Evolutionary conservation across 2,888 invertebrate genomes (phyloP).

Genomic region (Dorcus parallelipipedus): DNA sequence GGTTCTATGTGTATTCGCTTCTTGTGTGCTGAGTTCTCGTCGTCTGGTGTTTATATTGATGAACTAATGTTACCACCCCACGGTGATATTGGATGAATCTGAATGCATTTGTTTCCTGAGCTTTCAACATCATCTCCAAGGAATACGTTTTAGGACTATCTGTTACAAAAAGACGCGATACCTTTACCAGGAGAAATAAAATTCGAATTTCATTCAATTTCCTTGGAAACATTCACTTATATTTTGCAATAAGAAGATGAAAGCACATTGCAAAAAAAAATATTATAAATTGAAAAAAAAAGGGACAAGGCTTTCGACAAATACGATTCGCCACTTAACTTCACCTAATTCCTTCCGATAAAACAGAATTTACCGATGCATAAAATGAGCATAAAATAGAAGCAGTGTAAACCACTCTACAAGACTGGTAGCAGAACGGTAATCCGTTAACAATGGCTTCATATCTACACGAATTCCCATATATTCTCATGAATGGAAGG

Average conservation of each 20-base stretch:
- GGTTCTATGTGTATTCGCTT: constrained; percentile 32
- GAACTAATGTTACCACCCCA: constrained; percentile 26
- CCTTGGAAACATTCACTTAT: no score
- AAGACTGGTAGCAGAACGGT: constrained; percentile 47
- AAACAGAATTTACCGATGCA: constrained; percentile 11
- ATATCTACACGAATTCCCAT: constrained; percentile 47
- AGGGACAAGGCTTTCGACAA: not conserved
- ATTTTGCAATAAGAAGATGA: not conserved
- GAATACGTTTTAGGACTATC: constrained; percentile 3
- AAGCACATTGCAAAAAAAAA: not conserved
- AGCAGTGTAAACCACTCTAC: constrained; percentile 26
- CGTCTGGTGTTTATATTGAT: constrained; percentile 28
- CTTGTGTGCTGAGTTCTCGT: constrained; percentile 29
- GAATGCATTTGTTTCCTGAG: constrained; percentile 25
- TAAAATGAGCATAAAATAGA: constrained; percentile 16
- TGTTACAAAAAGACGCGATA: not conserved
- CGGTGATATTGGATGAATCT: constrained; percentile 29
- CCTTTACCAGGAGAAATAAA: not conserved
- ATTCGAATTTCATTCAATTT: no score
- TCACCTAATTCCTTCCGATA: constrained; percentile 1
- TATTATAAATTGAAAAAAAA: not conserved
- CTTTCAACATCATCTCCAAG: constrained; percentile 11
- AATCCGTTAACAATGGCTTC: constrained; percentile 47
- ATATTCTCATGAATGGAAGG: constrained; percentile 44
- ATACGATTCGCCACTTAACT: not conserved